Percentiles rank a stretch among this genome's conserved stretches.
Evolutionary conservation across 2,888 invertebrate species (phyloP).

Genomic region (Phoenoteleia sp.): DNA sequence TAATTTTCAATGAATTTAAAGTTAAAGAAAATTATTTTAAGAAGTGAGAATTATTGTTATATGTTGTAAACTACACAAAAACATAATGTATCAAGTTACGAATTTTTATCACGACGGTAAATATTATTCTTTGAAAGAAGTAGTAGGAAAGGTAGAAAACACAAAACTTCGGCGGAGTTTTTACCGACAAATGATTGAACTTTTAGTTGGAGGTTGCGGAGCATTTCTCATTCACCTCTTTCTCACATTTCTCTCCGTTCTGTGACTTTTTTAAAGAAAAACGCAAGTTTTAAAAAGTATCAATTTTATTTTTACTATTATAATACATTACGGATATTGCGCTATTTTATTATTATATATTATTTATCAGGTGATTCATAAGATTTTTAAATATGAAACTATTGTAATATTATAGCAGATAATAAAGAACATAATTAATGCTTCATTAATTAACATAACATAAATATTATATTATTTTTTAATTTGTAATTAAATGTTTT

Average conservation of each 20-base stretch:
- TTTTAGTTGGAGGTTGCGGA: slow-evolving; percentile 29
- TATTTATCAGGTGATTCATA: too few species aligned
- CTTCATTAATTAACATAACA: too few species aligned
- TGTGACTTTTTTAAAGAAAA: neutral
- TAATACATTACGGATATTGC: neutral
- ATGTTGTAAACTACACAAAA: neutral
- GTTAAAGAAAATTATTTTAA: neutral
- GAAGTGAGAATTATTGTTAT: neutral
- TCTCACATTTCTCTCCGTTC: neutral
- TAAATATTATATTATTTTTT: too few species aligned
- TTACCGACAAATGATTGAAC: slow-evolving; percentile 35
- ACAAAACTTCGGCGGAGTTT: neutral
- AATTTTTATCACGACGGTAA: slow-evolving; percentile 16
- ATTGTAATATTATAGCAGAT: too few species aligned
- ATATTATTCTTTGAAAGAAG: slow-evolving; percentile 27
- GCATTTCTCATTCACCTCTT: slow-evolving; percentile 28
- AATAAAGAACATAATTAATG: too few species aligned
- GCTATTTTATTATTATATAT: too few species aligned
- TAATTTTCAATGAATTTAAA: too few species aligned
- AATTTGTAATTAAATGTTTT: too few species aligned
- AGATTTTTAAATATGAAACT: too few species aligned
- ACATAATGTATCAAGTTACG: slow-evolving; percentile 1
- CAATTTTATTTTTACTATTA: neutral
- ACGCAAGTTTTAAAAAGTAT: neutral
- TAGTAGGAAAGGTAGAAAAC: slow-evolving; percentile 12